These are phyloP conservation scores for Zoanthus sociatus DNA, from an alignment of 92 coral and sea anemone species.

Conservation along the genomic window DNA sequence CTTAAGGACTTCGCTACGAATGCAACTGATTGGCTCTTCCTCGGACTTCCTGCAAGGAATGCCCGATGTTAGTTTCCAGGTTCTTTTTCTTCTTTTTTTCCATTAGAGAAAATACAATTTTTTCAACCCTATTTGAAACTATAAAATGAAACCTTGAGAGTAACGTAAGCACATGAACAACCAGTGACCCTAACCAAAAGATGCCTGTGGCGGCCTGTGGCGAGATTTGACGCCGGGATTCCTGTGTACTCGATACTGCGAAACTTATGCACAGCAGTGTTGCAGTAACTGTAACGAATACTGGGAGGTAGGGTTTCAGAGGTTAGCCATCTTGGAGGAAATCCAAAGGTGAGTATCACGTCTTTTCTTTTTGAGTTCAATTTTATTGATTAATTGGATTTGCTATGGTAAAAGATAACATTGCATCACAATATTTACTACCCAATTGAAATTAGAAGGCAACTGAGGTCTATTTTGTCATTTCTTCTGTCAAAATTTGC, in stretches of 20 bases:
- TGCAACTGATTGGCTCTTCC: constrained; percentile 1
- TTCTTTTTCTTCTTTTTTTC: background rate
- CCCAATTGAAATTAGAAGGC: constrained; percentile 5
- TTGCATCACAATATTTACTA: background rate
- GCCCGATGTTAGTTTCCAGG: background rate
- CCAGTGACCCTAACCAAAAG: background rate
- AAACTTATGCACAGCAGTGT: constrained; percentile 5
- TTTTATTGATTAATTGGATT: background rate
- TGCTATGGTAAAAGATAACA: background rate
- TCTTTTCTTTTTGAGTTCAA: background rate
- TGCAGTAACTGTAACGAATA: background rate
- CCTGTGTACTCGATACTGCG: background rate
- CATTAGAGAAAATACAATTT: background rate
- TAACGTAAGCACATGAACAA: background rate
- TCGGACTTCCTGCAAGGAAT: background rate
- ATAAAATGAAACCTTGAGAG: background rate
- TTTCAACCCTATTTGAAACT: constrained; percentile 3
- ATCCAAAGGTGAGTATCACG: constrained; percentile 2
- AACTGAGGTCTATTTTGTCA: constrained; percentile 7
- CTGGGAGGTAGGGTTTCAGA: constrained; percentile 1
- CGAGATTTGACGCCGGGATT: background rate
- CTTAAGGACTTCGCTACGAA: constrained; percentile 2
- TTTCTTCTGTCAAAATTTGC: background rate
- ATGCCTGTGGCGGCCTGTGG: background rate
- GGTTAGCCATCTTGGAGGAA: constrained; percentile 6